phyloP scores from a whole-genome alignment of 2,888 invertebrate genomes.

The Fabriciana adippe region DNA sequence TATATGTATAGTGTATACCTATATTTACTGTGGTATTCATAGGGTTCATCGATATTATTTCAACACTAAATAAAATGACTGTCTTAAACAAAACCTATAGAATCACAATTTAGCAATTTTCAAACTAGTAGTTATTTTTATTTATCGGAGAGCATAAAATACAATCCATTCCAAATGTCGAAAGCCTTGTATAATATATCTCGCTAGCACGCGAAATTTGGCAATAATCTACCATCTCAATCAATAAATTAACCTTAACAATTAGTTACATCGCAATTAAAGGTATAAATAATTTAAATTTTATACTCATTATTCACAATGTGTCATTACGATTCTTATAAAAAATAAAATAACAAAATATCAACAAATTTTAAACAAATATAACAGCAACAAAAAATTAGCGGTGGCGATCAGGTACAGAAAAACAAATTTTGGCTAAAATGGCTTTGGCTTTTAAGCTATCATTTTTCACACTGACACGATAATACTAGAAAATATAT shows the following conservation, averaged over 20 bases:
- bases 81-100: too few species aligned
- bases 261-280: constrained; percentile 4
- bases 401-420: constrained; percentile 38
- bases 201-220: constrained; percentile 10
- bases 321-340: constrained; percentile 13
- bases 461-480: neutral
- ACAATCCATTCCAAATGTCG: neutral
- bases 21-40: too few species aligned
- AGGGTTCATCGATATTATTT: too few species aligned
- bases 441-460: constrained; percentile 17
- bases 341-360: constrained; percentile 24
- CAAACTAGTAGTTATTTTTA: too few species aligned
- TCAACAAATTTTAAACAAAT: constrained; percentile 23
- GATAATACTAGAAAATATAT: neutral
- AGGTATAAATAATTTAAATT: neutral
- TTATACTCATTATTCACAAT: neutral
- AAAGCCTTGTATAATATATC: neutral
- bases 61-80: too few species aligned
- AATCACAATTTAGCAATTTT: too few species aligned
- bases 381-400: constrained; percentile 15
- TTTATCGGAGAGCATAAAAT: neutral
- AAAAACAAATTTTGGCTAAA: constrained; percentile 31
- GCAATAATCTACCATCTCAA: constrained; percentile 6
- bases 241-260: neutral
- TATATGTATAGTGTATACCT: too few species aligned